Percentiles rank a stretch among this genome's conserved stretches.
These are phyloP conservation scores for Argentina silus DNA, from an alignment of 2,797 vertebrate genomes.

Conservation along the genomic window DNA sequence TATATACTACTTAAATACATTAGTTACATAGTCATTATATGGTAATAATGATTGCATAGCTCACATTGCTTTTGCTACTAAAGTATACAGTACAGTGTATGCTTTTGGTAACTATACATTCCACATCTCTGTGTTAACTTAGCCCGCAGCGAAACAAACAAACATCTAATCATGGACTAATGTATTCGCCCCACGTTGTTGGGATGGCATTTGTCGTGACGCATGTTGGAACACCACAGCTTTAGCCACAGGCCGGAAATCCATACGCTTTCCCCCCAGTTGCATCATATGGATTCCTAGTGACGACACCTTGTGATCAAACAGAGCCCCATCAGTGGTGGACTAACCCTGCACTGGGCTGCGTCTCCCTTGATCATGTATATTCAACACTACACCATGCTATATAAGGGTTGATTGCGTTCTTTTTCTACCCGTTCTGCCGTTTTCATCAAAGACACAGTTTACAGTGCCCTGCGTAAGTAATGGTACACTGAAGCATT, in stretches of 20 bases:
- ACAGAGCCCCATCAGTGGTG: slow-evolving; percentile 50
- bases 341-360: slow-evolving; percentile 38
- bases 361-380: not conserved
- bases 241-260: slow-evolving; percentile 36
- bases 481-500: too few species aligned
- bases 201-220: slow-evolving; percentile 48
- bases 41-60: not conserved
- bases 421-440: slow-evolving; percentile 34
- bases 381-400: slow-evolving; percentile 31
- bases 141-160: slow-evolving; percentile 23
- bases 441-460: slow-evolving; percentile 57
- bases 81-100: not conserved
- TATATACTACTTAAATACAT: too few species aligned
- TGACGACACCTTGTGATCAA: slow-evolving; percentile 63
- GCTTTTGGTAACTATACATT: not conserved
- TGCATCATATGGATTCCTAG: slow-evolving; percentile 67
- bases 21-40: not conserved
- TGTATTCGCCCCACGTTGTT: slow-evolving; percentile 8
- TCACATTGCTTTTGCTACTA: not conserved
- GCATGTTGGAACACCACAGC: slow-evolving; percentile 55
- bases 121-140: not conserved
- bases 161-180: slow-evolving; percentile 16
- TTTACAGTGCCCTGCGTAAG: too few species aligned
- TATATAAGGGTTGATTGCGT: slow-evolving; percentile 18
- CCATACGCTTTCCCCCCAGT: slow-evolving; percentile 60